Evolutionary conservation across 2,113 vertebrate genomes (phyloP), one percentile per base, ranked within the genome.

Genomic region (Strix uralensis): DNA sequence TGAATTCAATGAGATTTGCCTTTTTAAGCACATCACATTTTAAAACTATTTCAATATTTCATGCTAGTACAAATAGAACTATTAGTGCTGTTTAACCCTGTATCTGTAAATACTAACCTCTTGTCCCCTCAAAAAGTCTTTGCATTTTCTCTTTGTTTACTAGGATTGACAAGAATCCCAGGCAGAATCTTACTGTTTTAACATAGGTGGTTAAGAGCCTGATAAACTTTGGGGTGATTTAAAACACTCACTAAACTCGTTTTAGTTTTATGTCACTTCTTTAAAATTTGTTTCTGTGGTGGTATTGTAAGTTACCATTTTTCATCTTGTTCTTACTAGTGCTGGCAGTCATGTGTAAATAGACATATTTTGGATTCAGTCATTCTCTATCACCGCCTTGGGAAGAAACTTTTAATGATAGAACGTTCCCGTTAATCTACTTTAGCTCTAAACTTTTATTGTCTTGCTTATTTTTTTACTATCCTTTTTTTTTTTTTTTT

Each of bases 381-480:
- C 91, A 92, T 15, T 83, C 65, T 84, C 47, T 79, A 46, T 77
- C 57, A 67, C 15, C 81, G 67, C 34, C 55, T 78, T 71, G 42
- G 55, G 94, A 93, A 84, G 65, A 29, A 93, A 81, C 79, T 81
- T 94, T 67, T 84, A 95, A 75, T 88, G 72, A 66, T 11, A 75
- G 42, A 81, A 67, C 61, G 16, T 61, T 96, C 96, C 73, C 0
- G 0, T 75, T 93, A 67, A 93, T 91, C 54, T 73, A 23, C 51
- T 78, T 92, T 92, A 80, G 85, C 30, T 85, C 26, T 80, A 88
- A 93, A 61, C 61, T 93, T 90, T 73, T 69, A 81, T 86, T 94
- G 71, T 83, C 10, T 96, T 85, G 80, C 74, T 90, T 93, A 34
- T 32, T 94, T 38, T 87, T 92, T 83, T 78, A 40, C 20, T 86